Conservation (phyloP, 2,888 invertebrate genomes). For the Amphiduros pacificus region DNA sequence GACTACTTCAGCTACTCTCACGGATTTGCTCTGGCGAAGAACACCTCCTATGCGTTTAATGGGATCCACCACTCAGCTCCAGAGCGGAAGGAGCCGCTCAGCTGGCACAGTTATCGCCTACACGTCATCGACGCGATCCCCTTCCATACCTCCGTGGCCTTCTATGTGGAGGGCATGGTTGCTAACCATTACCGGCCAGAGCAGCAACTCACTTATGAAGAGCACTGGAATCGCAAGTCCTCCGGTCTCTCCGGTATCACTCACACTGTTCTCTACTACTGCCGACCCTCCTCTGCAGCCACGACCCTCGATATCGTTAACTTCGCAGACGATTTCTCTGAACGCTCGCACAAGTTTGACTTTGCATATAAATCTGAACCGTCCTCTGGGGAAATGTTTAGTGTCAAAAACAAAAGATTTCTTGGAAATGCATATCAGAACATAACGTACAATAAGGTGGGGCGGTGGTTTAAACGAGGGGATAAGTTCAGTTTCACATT, state of each 20-base stretch:
- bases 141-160: constrained; percentile 27
- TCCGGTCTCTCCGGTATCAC: constrained; percentile 10
- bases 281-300: constrained; percentile 3
- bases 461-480: constrained; percentile 15
- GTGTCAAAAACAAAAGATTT: constrained; percentile 11
- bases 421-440: constrained; percentile 18
- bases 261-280: constrained; percentile 29
- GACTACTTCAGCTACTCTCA: constrained; percentile 38
- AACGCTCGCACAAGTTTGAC: constrained; percentile 16
- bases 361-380: background rate
- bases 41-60: constrained; percentile 33
- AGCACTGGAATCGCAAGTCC: constrained; percentile 5
- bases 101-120: constrained; percentile 34
- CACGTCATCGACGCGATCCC: constrained; percentile 34
- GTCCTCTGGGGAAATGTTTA: constrained; percentile 1
- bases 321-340: constrained; percentile 18
- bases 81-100: constrained; percentile 21
- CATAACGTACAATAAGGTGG: background rate
- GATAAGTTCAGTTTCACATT: constrained; percentile 18
- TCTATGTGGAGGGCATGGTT: constrained; percentile 31
- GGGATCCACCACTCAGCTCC: constrained; percentile 28
- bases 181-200: constrained; percentile 2
- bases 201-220: constrained; percentile 10
- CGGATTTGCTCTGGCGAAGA: constrained; percentile 33
- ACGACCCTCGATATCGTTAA: background rate